These are phyloP conservation scores for Atlantisia rogersi DNA, from an alignment of 2,113 vertebrate genomes.

Conservation along the genomic window DNA sequence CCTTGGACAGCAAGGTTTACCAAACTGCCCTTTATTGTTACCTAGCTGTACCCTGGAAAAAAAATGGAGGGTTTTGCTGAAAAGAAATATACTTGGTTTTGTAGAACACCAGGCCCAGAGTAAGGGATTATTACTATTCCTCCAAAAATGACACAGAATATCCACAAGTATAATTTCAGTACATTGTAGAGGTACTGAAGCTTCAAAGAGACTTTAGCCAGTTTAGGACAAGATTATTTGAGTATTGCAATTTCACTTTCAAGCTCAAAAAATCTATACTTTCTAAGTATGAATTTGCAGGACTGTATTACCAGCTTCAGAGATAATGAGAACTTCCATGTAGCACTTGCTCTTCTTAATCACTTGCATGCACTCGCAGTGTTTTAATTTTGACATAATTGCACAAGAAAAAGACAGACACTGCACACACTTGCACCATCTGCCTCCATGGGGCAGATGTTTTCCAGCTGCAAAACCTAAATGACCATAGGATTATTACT, in stretches of 20 bases:
- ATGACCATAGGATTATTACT: background rate
- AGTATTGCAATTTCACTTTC: background rate
- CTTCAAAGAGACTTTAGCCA: background rate
- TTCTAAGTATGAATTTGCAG: background rate
- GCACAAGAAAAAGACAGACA: background rate
- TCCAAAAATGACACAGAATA: background rate
- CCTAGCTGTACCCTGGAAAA: background rate
- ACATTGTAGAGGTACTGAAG: background rate
- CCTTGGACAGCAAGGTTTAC: background rate
- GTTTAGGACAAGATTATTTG: background rate
- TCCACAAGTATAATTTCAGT: background rate
- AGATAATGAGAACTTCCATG: background rate
- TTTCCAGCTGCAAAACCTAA: conserved; percentile 45
- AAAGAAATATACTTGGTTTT: background rate
- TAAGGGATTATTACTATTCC: background rate
- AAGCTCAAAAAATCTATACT: background rate
- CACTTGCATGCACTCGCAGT: background rate
- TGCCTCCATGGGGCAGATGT: conserved; percentile 19
- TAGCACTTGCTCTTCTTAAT: conserved; percentile 15
- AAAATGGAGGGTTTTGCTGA: background rate
- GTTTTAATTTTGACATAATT: conserved; percentile 29
- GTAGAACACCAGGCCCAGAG: background rate
- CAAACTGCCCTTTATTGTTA: background rate
- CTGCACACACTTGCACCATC: background rate
- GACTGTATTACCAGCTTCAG: background rate